phyloP scores from a whole-genome alignment of 2,888 invertebrate genomes.

The Holacanthella duospinosa region DNA sequence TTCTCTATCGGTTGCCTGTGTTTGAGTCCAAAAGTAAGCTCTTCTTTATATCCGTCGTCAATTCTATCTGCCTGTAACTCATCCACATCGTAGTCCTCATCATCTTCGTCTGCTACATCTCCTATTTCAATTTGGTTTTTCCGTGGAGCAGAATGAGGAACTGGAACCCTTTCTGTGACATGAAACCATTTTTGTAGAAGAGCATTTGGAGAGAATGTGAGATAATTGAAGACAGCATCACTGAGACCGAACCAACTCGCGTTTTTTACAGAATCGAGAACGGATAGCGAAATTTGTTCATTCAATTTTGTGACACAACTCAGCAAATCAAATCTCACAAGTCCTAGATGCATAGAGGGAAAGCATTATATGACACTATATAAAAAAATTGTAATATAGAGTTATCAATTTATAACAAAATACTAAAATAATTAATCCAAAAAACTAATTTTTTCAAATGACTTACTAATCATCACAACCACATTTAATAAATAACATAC shows the following conservation, averaged over 20 bases:
- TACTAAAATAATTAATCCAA: too few species aligned
- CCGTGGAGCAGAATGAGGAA: background rate
- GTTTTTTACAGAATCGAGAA: constrained; percentile 16
- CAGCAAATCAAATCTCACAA: constrained; percentile 21
- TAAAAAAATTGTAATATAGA: background rate
- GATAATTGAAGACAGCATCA: background rate
- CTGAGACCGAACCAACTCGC: constrained; percentile 17
- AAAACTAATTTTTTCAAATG: too few species aligned
- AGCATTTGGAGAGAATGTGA: background rate
- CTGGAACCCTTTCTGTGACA: background rate
- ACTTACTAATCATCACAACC: too few species aligned
- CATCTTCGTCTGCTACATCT: constrained; percentile 8
- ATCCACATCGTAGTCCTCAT: constrained; percentile 35
- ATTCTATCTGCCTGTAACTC: constrained; percentile 26
- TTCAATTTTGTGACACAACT: constrained; percentile 3
- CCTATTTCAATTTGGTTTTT: background rate
- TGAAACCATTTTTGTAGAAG: background rate
- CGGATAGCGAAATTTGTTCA: constrained; percentile 8
- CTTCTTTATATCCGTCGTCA: constrained; percentile 25
- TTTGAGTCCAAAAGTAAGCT: constrained; percentile 10
- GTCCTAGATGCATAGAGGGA: constrained; percentile 11
- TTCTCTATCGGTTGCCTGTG: background rate
- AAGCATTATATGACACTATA: too few species aligned
- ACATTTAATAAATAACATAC: too few species aligned
- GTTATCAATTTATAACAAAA: too few species aligned